phyloP scores from a whole-genome alignment of 2,797 vertebrate genomes.

The Notolepis coatsorum region DNA sequence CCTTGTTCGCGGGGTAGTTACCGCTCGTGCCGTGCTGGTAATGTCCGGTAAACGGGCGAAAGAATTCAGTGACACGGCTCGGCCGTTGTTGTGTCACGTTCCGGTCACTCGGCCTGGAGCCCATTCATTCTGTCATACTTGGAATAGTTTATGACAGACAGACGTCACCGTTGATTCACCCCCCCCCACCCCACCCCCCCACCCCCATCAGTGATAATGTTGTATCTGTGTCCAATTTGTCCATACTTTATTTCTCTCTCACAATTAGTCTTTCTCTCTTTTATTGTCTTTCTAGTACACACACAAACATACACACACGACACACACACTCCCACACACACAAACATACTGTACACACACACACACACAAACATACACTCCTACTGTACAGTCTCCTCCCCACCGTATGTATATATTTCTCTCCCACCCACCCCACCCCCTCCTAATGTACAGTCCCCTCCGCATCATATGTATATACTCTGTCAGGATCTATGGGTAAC shows the following conservation, averaged over 20 bases:
- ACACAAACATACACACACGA: neutral
- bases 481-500: too few species aligned
- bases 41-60: constrained; percentile 73
- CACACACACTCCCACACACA: neutral
- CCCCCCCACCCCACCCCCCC: neutral
- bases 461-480: too few species aligned
- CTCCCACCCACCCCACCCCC: too few species aligned
- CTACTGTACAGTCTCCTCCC: neutral
- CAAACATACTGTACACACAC: neutral
- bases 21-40: constrained; percentile 46
- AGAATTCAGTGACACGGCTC: constrained; percentile 39
- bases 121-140: constrained; percentile 19
- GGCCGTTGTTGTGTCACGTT: constrained; percentile 58
- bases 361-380: neutral
- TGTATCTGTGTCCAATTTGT: constrained; percentile 26
- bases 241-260: neutral
- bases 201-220: constrained; percentile 26
- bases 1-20: constrained; percentile 67
- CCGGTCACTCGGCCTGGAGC: constrained; percentile 41
- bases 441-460: too few species aligned
- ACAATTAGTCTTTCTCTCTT: constrained; percentile 7
- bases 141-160: constrained; percentile 31
- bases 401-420: neutral
- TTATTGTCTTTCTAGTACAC: neutral
- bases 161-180: neutral